Evolutionary conservation across 1,140 invertebrate species (phyloP).

Genomic region (Lepidotrigona ventralis): DNA sequence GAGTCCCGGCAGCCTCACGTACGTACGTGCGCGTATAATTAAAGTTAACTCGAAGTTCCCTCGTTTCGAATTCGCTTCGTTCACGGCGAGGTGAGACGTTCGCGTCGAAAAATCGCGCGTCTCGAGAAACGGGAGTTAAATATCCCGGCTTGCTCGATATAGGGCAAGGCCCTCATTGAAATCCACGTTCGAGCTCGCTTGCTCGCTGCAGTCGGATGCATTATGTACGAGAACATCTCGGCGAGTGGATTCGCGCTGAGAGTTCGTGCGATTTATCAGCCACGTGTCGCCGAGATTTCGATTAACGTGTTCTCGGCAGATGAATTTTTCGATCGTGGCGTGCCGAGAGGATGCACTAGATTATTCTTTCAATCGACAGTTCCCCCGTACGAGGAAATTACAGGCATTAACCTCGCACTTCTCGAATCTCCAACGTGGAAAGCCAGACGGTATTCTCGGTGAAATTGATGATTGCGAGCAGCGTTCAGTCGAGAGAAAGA

Average conservation of each 20-base stretch:
- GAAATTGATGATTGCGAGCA: too few species aligned
- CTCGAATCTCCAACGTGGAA: too few species aligned
- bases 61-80: not conserved
- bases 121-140: not conserved
- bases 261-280: not conserved
- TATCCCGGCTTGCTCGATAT: not conserved
- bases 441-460: too few species aligned
- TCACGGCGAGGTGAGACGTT: too few species aligned
- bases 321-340: not conserved
- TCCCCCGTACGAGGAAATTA: not conserved
- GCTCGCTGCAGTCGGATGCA: not conserved
- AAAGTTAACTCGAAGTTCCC: not conserved
- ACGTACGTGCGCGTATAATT: not conserved
- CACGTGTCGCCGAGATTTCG: not conserved
- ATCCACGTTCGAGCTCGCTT: not conserved
- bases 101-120: slow-evolving; percentile 1
- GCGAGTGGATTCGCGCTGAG: not conserved
- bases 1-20: not conserved
- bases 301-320: not conserved
- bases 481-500: too few species aligned
- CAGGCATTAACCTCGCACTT: not conserved
- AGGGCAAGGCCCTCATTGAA: not conserved
- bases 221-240: not conserved
- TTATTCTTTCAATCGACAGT: not conserved
- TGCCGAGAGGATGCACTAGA: not conserved